Conservation (phyloP, 1,140 invertebrate genomes). For the Caerostris extrusa region DNA sequence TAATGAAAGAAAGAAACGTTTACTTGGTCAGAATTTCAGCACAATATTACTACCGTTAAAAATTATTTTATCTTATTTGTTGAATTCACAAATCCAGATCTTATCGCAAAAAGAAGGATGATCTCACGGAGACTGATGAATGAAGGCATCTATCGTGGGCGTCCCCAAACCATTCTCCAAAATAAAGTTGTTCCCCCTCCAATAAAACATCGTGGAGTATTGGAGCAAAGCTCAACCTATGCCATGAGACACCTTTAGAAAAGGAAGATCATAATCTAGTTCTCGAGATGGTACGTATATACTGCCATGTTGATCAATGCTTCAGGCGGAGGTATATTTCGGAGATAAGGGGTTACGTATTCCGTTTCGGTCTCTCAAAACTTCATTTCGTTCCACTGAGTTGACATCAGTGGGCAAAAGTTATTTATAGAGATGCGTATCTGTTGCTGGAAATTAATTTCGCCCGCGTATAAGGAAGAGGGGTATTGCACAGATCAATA, state of each 20-base stretch:
- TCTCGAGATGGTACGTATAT: conserved; percentile 10
- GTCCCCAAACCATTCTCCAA: no score
- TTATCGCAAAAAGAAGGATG: no score
- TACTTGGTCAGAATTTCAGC: no score
- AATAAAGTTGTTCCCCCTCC: no score
- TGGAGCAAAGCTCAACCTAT: neutral
- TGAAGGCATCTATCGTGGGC: no score
- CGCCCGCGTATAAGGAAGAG: neutral
- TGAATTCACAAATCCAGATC: no score
- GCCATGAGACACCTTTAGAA: neutral
- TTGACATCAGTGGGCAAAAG: neutral
- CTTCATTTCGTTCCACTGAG: conserved; percentile 11
- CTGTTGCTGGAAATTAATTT: conserved; percentile 41
- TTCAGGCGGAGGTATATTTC: conserved; percentile 11
- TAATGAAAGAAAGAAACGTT: no score
- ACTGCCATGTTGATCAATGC: neutral
- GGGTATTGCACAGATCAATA: conserved; percentile 21
- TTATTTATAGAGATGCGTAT: conserved; percentile 51
- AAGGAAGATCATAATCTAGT: conserved; percentile 13
- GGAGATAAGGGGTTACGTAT: conserved; percentile 44
- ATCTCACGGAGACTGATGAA: no score
- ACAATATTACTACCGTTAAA: no score
- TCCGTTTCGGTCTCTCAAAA: conserved; percentile 36
- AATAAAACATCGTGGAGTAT: neutral
- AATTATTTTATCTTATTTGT: no score